Evolutionary conservation across 1,140 invertebrate genomes (phyloP).

Genomic region (Eueides isabella): DNA sequence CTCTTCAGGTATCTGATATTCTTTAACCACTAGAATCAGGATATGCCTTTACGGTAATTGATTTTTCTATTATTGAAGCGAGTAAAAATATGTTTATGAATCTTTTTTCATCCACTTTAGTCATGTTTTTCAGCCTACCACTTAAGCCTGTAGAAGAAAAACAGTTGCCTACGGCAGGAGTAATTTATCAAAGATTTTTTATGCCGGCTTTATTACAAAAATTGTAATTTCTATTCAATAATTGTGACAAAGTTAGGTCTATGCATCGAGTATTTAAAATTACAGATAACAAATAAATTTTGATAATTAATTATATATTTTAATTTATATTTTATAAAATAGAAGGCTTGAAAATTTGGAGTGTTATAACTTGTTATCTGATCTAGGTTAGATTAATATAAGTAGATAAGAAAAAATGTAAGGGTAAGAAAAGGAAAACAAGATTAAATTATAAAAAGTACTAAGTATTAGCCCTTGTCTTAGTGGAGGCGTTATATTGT

Average conservation of each 20-base stretch:
- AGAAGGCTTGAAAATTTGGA: not conserved
- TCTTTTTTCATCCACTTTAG: not conserved
- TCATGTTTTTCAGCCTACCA: constrained; percentile 11
- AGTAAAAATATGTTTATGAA: constrained; percentile 8
- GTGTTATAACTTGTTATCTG: not conserved
- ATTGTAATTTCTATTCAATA: not conserved
- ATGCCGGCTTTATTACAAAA: not conserved
- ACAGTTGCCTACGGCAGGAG: not conserved
- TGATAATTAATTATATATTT: not conserved
- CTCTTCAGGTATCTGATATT: not conserved
- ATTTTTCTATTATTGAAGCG: not conserved
- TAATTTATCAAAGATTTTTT: constrained; percentile 4
- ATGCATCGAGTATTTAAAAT: no score
- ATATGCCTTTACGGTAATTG: not conserved
- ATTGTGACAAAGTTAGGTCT: not conserved
- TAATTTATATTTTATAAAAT: not conserved
- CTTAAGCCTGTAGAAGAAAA: not conserved
- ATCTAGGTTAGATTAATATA: constrained; percentile 2
- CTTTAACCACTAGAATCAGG: not conserved
- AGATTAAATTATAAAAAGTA: constrained; percentile 5
- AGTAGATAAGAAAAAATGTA: not conserved
- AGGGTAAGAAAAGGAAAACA: not conserved
- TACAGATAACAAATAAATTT: no score
- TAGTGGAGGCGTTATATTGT: not conserved
- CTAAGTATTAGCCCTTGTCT: not conserved